Evolutionary conservation across 2,888 invertebrate species (phyloP), one percentile per base, ranked within the genome.

Genomic region (Campoletis raptor): DNA sequence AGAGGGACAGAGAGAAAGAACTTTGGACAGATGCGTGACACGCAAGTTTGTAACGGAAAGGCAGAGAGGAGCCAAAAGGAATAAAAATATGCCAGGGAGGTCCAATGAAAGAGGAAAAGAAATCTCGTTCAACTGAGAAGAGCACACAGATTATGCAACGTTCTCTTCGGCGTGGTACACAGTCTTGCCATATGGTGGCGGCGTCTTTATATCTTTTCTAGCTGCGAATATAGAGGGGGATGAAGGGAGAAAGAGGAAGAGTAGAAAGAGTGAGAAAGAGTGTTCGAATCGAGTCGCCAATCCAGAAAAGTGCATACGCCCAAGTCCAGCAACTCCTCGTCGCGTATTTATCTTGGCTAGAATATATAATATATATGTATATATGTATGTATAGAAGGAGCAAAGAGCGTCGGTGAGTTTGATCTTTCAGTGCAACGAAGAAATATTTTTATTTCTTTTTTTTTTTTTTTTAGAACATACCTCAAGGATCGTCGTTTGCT

Each of bases 21-120:
- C 40, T 64, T 61, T 89, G 85, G 92, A 92, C 93, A 93, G 93
- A 92, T 93, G 93, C 91, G 92, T 92, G 93, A 92, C 91, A 91
- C 91, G 92, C 85, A 90, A 90, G 89, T 81, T 57, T 76, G 72
- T 52, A 52, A 73, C 15, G 74, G 54, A 36, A 24, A 21, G 72
- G n/a, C 87, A 89, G 30, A 80, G 5, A 8, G 30, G 7, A 48
- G 36, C 74, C 81, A n/a, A 80, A 15, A 64, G 57, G 21, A n/a
- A 52, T 15, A 15, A 70, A 83, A 78, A 83, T 72, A 82, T 69
- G 21, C 74, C 67, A 30, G 76, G 87, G 80, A 61, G 54, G 67
- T 81, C 84, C 79, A 18, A 48, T n/a, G 73, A 42, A 57, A 78
- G 61, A 48, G 67, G 74, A 54, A 40, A 72, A 74, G 85, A 83